Evolutionary conservation across 2,888 invertebrate species (phyloP).

Genomic region (Lacanobia wlatinum): DNA sequence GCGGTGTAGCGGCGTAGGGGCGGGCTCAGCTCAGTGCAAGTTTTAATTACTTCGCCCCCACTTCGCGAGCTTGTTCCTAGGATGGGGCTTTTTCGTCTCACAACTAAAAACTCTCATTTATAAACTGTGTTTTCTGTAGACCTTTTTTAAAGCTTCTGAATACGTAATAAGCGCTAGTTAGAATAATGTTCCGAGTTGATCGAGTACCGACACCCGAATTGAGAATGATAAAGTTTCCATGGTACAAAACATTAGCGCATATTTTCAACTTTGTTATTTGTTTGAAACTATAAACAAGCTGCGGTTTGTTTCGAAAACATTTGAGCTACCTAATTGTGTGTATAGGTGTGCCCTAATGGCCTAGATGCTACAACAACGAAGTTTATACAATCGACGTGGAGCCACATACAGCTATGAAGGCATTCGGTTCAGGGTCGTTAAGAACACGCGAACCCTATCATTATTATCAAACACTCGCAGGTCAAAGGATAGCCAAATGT

Average conservation of each 20-base stretch:
- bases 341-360: slow-evolving; percentile 33
- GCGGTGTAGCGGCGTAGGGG: slow-evolving; percentile 62
- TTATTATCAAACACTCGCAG: slow-evolving; percentile 51
- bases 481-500: slow-evolving; percentile 71
- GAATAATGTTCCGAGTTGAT: slow-evolving; percentile 20
- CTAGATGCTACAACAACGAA: slow-evolving; percentile 34
- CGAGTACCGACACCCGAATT: slow-evolving; percentile 19
- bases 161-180: slow-evolving; percentile 67
- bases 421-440: slow-evolving; percentile 53
- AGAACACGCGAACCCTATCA: slow-evolving; percentile 57
- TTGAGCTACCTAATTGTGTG: slow-evolving; percentile 27
- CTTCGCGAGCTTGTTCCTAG: slow-evolving; percentile 81
- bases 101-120: slow-evolving; percentile 86
- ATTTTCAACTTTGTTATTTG: slow-evolving; percentile 33
- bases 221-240: slow-evolving; percentile 24
- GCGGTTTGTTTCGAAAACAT: slow-evolving; percentile 38
- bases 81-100: slow-evolving; percentile 82
- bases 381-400: slow-evolving; percentile 35
- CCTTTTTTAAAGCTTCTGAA: slow-evolving; percentile 76
- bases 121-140: slow-evolving; percentile 78
- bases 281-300: slow-evolving; percentile 33
- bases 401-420: slow-evolving; percentile 17
- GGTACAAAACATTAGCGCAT: slow-evolving; percentile 1
- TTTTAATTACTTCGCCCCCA: slow-evolving; percentile 88
- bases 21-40: slow-evolving; percentile 75